phyloP scores from a whole-genome alignment of 2,888 invertebrate genomes.

The Nebria brevicollis region DNA sequence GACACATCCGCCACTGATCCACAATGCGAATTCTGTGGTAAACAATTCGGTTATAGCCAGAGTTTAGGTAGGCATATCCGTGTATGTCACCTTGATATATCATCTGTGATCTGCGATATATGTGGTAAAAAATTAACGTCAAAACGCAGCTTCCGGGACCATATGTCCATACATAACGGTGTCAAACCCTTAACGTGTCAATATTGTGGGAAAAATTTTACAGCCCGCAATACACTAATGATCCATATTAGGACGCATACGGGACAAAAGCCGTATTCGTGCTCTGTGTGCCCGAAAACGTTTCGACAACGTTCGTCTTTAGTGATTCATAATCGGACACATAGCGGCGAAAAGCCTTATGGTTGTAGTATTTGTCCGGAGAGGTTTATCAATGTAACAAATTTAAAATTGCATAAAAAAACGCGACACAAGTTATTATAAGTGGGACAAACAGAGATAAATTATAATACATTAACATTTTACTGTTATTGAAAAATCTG shows the following conservation, averaged over 20 bases:
- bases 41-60: conserved; percentile 25
- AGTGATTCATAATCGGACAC: conserved; percentile 63
- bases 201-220: conserved; percentile 37
- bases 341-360: conserved; percentile 56
- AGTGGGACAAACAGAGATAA: too few relatives aligned
- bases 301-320: conserved; percentile 56
- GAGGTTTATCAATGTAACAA: conserved; percentile 34
- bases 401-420: conserved; percentile 36
- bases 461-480: too few relatives aligned
- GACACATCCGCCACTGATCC: not conserved
- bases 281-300: conserved; percentile 54
- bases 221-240: conserved; percentile 5
- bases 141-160: conserved; percentile 55
- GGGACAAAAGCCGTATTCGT: conserved; percentile 66
- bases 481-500: too few relatives aligned
- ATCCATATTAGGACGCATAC: conserved; percentile 66
- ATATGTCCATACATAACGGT: conserved; percentile 59
- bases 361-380: conserved; percentile 34
- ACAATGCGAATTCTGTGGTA: conserved; percentile 46
- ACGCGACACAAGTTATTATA: conserved; percentile 41
- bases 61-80: conserved; percentile 13
- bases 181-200: conserved; percentile 52
- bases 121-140: conserved; percentile 57
- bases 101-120: conserved; percentile 54
- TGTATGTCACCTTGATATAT: conserved; percentile 25